Percentiles rank a stretch among this genome's conserved stretches.
phyloP scores from a whole-genome alignment of 2,797 vertebrate species.

The Salmo trutta region DNA sequence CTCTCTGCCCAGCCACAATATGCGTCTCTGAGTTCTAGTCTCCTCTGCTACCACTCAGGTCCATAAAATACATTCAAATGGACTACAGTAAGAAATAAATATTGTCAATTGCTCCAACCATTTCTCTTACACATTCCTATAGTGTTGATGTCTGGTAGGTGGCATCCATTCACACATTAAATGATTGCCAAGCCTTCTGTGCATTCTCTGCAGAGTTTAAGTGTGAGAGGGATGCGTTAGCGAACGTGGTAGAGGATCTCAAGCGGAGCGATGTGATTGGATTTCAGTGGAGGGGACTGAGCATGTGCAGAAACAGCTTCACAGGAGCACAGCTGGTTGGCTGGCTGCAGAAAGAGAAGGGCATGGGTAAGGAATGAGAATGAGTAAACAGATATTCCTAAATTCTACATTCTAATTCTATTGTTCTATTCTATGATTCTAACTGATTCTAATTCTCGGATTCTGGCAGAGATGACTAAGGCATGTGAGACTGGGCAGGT shows the following conservation, averaged over 20 bases:
- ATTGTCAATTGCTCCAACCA: slow-evolving; percentile 18
- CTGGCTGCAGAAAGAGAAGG: slow-evolving; percentile 69
- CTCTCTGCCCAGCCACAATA: slow-evolving; percentile 21
- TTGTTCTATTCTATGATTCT: neutral
- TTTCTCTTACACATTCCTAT: neutral
- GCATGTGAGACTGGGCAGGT: slow-evolving; percentile 57
- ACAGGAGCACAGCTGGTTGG: slow-evolving; percentile 66
- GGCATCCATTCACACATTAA: neutral
- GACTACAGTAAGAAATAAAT: slow-evolving; percentile 9
- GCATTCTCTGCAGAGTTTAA: slow-evolving; percentile 59
- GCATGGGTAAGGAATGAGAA: slow-evolving; percentile 30
- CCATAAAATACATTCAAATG: neutral
- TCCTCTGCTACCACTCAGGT: slow-evolving; percentile 14
- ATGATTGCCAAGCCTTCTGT: neutral
- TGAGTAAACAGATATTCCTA: neutral
- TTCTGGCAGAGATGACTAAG: slow-evolving; percentile 50
- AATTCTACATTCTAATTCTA: neutral
- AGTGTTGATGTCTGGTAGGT: neutral
- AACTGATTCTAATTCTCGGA: too few species aligned
- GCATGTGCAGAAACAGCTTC: slow-evolving; percentile 72
- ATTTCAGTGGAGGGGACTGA: slow-evolving; percentile 65
- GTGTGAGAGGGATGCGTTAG: slow-evolving; percentile 72
- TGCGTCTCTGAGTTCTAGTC: slow-evolving; percentile 7
- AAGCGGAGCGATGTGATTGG: slow-evolving; percentile 68
- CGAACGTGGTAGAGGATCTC: slow-evolving; percentile 66